Evolutionary conservation across 2,113 vertebrate species (phyloP), one percentile per base, ranked within the genome.

Genomic region (Puma concolor): DNA sequence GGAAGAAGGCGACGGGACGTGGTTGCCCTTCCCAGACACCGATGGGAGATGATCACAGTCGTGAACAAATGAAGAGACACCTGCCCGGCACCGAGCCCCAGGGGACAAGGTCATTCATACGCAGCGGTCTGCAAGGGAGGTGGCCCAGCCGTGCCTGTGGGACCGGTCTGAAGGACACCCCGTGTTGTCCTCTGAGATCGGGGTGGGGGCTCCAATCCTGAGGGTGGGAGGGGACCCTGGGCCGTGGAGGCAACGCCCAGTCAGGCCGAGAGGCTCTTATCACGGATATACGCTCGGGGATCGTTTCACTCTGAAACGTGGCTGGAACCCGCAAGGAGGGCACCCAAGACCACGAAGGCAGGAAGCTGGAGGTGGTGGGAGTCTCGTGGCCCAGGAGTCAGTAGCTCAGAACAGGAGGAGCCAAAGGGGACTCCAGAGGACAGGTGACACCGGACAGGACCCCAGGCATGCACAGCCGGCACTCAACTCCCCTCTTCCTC

Each of bases 201-300:
- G 23, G 50, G 69, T 11, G 0, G 10, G n/a, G n/a, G 9, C 6
- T 84, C 3, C 38, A 19, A 67, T 38, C 8, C 38, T 16, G 33
- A 48, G 9, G 64, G 31, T 19, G n/a, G 31, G 77, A 67, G 15
- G 33, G 25, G 16, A 41, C 38, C 17, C 44, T 5, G 44, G 13
- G 38, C 57, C 7, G 52, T 5, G 2, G 57, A 92, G 13, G 31
- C 41, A 33, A 31, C 1, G 1, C 23, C 11, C 7, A 4, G 17
- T 29, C 72, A 41, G 64, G 9, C 17, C 0, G 27, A 82, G 67
- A 64, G 50, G 13, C 50, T 52, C 16, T 23, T 6, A 17, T 44
- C 44, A 0, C 1, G 3, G 36, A 1, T 29, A 3, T 29, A 13
- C 31, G 15, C 80, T 1, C 9, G 6, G 14, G 36, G 31, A 11